Percentiles rank a stretch among this genome's conserved stretches.
phyloP scores from a whole-genome alignment of 2,888 invertebrate genomes.

The Ormyrus nitidulus region DNA sequence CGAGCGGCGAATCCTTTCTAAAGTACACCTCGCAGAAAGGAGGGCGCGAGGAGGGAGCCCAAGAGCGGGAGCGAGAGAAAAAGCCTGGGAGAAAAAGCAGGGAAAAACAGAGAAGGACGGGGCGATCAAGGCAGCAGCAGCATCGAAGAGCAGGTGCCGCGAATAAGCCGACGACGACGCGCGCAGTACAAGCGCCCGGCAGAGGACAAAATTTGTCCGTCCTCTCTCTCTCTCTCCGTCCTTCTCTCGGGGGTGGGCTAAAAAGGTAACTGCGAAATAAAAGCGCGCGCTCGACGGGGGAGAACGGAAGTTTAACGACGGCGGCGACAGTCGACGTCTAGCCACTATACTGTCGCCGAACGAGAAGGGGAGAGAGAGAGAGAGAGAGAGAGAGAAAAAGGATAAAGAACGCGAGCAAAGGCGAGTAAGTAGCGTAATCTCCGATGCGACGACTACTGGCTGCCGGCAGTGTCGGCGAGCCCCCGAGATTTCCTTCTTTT shows the following conservation, averaged over 20 bases:
- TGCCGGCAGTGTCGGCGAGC: neutral
- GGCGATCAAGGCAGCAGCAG: neutral
- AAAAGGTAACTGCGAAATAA: constrained; percentile 47
- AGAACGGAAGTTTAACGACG: constrained; percentile 40
- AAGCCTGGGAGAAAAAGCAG: too few relatives aligned
- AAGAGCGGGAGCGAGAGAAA: too few relatives aligned
- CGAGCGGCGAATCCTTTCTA: constrained; percentile 19
- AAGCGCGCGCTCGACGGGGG: constrained; percentile 5
- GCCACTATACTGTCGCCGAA: neutral
- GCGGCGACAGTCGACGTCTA: neutral
- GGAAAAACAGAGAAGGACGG: neutral
- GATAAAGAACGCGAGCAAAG: neutral
- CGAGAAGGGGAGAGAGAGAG: constrained; percentile 25
- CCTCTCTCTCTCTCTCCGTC: neutral
- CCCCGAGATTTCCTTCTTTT: constrained; percentile 16
- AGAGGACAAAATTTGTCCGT: constrained; percentile 40
- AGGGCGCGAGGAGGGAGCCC: neutral
- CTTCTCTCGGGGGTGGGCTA: neutral
- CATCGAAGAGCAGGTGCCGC: neutral
- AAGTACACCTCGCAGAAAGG: neutral
- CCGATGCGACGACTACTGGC: constrained; percentile 22
- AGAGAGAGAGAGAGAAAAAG: constrained; percentile 22
- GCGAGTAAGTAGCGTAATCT: constrained; percentile 43
- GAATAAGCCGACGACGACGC: neutral
- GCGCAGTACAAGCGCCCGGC: neutral